Evolutionary conservation across 2,113 vertebrate genomes (phyloP), one percentile per base, ranked within the genome.

Genomic region (Gambusia holbrooki): DNA sequence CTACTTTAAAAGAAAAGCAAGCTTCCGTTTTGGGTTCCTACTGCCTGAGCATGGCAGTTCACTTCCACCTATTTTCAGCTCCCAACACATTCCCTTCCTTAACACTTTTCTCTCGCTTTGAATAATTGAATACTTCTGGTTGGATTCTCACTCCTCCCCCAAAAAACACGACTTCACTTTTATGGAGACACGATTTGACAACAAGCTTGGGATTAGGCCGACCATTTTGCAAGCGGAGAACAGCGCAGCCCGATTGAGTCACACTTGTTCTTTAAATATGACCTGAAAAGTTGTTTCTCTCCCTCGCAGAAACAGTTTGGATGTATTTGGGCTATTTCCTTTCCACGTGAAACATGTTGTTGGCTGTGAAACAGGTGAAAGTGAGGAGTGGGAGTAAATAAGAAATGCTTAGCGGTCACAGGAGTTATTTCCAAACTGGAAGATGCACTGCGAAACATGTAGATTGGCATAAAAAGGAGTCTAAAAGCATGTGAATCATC

Each of bases 151-250:
- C 84, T 81, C 66, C 68, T 67, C 64, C 70, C 69, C 77, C 77
- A 69, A 90, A 37, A 87, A 83, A 92, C 86, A 92, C 12, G 60
- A 88, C 74, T 90, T 92, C 83, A 87, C 91, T 91, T 92, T 92
- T 92, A 91, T 69, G 61, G 73, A 69, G 82, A 88, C 88, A 88
- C 30, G 76, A 84, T 70, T 87, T 66, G 81, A 84, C 85, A 87
- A 88, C 88, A 88, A 85, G 73, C 64, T 74, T 71, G 81, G 85
- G 81, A 86, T 84, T 82, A 81, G 69, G 69, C 32, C 6, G 69
- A 66, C 73, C 58, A 58, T 81, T 71, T 66, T 76, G 70, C 69
- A 28, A 76, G 74, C 25, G 0, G 5, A 72, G 74, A 76, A 86
- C 80, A 87, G 79, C 70, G 72, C 67, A 45, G 72, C 70, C 76